Evolutionary conservation across 2,113 vertebrate genomes (phyloP).

Genomic region (Physeter macrocephalus): DNA sequence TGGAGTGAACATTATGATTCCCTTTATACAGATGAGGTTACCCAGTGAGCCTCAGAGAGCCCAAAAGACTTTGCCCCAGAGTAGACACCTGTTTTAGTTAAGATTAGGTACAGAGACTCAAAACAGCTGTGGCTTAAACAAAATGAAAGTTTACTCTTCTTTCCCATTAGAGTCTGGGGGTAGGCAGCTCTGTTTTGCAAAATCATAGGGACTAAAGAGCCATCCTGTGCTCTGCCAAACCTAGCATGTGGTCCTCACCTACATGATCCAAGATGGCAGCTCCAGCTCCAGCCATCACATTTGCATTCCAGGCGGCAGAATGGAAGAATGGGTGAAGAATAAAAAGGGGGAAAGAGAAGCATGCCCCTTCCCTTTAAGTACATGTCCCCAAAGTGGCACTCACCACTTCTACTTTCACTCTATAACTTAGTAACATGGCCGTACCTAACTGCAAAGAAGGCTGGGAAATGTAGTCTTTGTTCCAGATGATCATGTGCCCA

Average conservation of each 20-base stretch:
- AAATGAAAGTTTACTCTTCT: background rate
- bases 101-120: background rate
- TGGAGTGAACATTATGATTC: background rate
- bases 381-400: background rate
- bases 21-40: background rate
- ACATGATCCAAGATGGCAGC: background rate
- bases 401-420: background rate
- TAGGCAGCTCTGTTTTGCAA: background rate
- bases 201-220: background rate
- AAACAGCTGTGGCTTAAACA: constrained; percentile 7
- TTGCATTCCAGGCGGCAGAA: background rate
- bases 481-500: background rate
- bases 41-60: background rate
- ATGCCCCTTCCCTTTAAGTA: background rate
- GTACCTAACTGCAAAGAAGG: background rate
- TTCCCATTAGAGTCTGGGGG: background rate
- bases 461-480: background rate
- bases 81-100: background rate
- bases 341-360: background rate
- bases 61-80: background rate
- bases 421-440: background rate
- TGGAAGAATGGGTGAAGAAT: background rate
- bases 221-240: background rate
- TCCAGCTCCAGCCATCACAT: background rate
- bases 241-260: background rate